These are phyloP conservation scores for Nipponia nippon DNA, from an alignment of 2,113 vertebrate genomes.

Conservation along the genomic window DNA sequence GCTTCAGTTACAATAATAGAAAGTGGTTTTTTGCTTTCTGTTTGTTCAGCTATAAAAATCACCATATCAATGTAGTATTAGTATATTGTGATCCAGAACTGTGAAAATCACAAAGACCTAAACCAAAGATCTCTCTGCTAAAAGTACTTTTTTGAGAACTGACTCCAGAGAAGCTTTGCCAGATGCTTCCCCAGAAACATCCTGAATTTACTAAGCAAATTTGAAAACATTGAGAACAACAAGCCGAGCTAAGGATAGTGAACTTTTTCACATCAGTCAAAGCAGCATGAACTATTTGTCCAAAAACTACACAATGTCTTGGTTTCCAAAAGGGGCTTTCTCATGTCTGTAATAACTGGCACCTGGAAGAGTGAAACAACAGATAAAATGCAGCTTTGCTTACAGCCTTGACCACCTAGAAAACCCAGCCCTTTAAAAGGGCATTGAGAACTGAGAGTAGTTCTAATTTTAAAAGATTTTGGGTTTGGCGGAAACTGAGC, in stretches of 20 bases:
- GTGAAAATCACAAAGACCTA: background rate
- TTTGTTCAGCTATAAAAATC: background rate
- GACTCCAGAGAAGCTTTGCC: constrained; percentile 81
- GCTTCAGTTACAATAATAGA: background rate
- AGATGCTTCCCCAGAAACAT: constrained; percentile 83
- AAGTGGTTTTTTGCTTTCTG: background rate
- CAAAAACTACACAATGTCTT: constrained; percentile 76
- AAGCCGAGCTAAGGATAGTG: constrained; percentile 71
- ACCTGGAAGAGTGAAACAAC: constrained; percentile 64
- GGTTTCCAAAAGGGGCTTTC: constrained; percentile 78
- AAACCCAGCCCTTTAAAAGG: background rate
- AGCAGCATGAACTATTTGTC: constrained; percentile 61
- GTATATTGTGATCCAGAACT: background rate
- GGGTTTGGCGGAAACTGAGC: background rate
- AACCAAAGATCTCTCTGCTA: background rate
- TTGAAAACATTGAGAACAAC: constrained; percentile 74
- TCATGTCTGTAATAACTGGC: constrained; percentile 79
- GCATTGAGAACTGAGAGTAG: background rate
- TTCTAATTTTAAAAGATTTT: background rate
- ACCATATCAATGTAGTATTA: background rate
- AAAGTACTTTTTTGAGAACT: constrained; percentile 79
- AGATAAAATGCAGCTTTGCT: background rate
- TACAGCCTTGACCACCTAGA: background rate
- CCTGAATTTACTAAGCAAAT: constrained; percentile 75
- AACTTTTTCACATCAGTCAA: constrained; percentile 61